A percentile compares a stretch with the other conserved stretches of the same genome.
Conservation (phyloP, 2,888 invertebrate genomes). For the Drosophila acutilabella region DNA sequence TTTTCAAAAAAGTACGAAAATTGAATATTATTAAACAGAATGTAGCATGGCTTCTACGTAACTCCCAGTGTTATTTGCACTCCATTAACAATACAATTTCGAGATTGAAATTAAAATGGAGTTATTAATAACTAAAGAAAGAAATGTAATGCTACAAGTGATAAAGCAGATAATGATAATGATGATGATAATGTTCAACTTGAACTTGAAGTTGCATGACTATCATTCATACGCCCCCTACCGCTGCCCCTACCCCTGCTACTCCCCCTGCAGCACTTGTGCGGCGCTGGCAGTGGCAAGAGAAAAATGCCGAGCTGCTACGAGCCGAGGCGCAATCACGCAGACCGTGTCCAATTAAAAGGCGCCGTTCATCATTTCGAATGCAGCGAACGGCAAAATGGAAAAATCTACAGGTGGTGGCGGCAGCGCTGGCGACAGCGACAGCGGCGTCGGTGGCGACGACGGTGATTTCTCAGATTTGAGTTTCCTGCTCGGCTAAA, state of each 20-base stretch:
- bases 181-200: conserved; percentile 54
- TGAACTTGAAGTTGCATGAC: conserved; percentile 38
- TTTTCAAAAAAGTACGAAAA: too few relatives aligned
- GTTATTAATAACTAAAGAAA: background rate
- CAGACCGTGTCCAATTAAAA: conserved; percentile 81
- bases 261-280: conserved; percentile 35
- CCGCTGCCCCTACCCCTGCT: conserved; percentile 1
- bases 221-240: conserved; percentile 18
- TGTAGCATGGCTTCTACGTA: too few relatives aligned
- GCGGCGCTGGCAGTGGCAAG: conserved; percentile 29
- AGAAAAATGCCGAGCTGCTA: conserved; percentile 15
- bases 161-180: conserved; percentile 18
- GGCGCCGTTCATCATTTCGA: conserved; percentile 78
- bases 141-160: conserved; percentile 1
- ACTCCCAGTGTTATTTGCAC: too few relatives aligned
- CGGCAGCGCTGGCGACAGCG: conserved; percentile 41
- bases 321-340: conserved; percentile 56
- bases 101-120: background rate
- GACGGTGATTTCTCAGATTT: conserved; percentile 46
- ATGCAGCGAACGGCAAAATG: conserved; percentile 65
- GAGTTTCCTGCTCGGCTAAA: conserved; percentile 56
- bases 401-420: conserved; percentile 75
- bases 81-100: background rate
- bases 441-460: conserved; percentile 32
- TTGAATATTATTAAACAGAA: too few relatives aligned